Evolutionary conservation across 2,888 invertebrate species (phyloP), one percentile per base, ranked within the genome.

Genomic region (Odontocolon sp.): DNA sequence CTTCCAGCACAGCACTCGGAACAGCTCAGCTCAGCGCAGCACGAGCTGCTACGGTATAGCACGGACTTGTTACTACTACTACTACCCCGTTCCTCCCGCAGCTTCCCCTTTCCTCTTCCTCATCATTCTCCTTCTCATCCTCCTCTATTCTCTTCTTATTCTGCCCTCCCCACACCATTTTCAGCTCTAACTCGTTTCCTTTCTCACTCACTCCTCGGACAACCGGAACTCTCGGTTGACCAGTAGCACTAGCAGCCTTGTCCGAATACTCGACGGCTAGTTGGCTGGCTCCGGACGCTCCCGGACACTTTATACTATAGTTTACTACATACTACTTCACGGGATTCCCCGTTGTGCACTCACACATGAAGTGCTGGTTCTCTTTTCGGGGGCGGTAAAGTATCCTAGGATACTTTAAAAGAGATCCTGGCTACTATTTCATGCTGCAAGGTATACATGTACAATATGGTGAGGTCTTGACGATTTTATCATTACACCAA

Each of bases 291-390:
- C 23, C 33, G 50, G 40, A 67, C 47, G 50, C 33, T 59, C 47
- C 16, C 18, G 57, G 72, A 68, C 77, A 72, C 77, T 77, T 77
- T 72, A 72, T 77, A 64, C 72, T 31, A 57, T 77, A 52, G 72
- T 72, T 77, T 77, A 69, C 68, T 59, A 45, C 64, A 50, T 67
- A 50, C 67, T 9, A 68, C 71, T 57, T n/a, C 14, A 21, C 56
- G 52, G 23, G 21, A 31, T 63, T 21, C 31, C 26, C 50, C 45
- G 54, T 6, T 67, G 31, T 8, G 14, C 18, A 9, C 31, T 23
- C 21, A 21, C 52, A 42, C n/a, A 14, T 21, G 9, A 1, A 26
- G 6, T 23, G 9, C 21, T 18, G 42, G 26, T 2, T 54, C 23
- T 9, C 40, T 71, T 26, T 71, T 71, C 64, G 14, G 18, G 16